Conservation (phyloP, 1,140 invertebrate genomes). For the Patella vulgata region DNA sequence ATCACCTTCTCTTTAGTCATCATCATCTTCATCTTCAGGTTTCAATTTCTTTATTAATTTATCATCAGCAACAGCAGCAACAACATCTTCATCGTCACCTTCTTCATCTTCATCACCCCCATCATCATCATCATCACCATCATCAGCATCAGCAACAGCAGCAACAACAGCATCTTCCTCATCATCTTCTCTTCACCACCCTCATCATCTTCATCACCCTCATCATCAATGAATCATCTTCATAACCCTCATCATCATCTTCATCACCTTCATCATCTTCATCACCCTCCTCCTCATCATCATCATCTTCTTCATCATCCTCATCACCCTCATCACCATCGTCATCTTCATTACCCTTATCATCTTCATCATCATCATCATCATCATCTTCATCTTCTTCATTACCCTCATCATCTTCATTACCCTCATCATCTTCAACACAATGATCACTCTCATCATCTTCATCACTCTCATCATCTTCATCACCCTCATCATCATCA, state of each 20-base stretch:
- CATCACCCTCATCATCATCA: no score
- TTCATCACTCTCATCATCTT: no score
- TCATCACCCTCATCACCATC: not conserved
- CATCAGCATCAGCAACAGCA: not conserved
- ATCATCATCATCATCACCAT: conserved; percentile 1
- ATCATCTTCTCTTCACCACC: not conserved
- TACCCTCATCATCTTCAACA: no score
- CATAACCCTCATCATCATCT: not conserved
- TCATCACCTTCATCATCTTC: not conserved
- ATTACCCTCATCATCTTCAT: no score
- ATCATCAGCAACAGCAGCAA: not conserved
- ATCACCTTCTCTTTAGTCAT: conserved; percentile 6
- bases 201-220: not conserved
- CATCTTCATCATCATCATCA: no score
- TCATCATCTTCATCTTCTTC: no score
- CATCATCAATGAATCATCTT: no score
- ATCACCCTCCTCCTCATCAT: conserved; percentile 2
- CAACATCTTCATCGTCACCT: conserved; percentile 65
- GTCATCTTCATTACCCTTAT: not conserved
- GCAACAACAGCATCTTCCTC: not conserved
- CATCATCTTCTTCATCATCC: conserved; percentile 6
- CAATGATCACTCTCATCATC: no score
- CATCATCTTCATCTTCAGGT: not conserved
- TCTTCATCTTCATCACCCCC: not conserved
- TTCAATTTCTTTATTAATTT: not conserved